phyloP scores from a whole-genome alignment of 2,888 invertebrate species.

The Protodeltote pygarga region DNA sequence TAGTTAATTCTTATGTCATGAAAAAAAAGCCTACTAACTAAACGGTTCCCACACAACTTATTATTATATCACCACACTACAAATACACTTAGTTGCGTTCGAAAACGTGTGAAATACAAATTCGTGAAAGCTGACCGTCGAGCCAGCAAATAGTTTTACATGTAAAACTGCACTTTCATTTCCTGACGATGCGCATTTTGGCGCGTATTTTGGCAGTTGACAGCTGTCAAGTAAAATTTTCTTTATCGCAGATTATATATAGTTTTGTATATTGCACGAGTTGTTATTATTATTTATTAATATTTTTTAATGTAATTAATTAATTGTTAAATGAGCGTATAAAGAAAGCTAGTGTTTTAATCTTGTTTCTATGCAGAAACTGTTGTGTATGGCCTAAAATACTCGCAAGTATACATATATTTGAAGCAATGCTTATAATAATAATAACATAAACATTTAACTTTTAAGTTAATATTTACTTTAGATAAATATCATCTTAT shows the following conservation, averaged over 20 bases:
- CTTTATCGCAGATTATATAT: conserved; percentile 3
- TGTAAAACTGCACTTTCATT: conserved; percentile 60
- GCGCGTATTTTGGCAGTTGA: conserved; percentile 57
- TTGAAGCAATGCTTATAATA: too few species aligned
- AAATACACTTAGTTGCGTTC: conserved; percentile 54
- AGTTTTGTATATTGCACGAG: background rate
- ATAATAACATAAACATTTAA: too few species aligned
- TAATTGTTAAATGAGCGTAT: conserved; percentile 5
- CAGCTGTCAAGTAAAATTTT: conserved; percentile 55
- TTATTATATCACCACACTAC: conserved; percentile 48
- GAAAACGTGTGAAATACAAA: conserved; percentile 81
- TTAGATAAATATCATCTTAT: too few species aligned
- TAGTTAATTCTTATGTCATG: conserved; percentile 14
- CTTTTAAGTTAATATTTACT: background rate
- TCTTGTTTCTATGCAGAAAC: conserved; percentile 4
- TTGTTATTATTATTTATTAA: conserved; percentile 5
- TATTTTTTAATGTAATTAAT: conserved; percentile 4
- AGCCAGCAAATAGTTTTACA: conserved; percentile 52
- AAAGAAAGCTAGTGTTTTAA: conserved; percentile 17
- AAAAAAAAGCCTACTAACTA: conserved; percentile 24
- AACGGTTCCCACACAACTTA: conserved; percentile 46
- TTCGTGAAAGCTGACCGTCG: conserved; percentile 67
- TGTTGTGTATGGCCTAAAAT: conserved; percentile 6
- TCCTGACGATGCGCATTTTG: conserved; percentile 49
- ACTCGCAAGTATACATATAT: too few species aligned